Percentiles rank a stretch among this genome's conserved stretches.
These are phyloP conservation scores for Ophion slaviceki DNA, from an alignment of 2,888 invertebrate species.

Conservation along the genomic window DNA sequence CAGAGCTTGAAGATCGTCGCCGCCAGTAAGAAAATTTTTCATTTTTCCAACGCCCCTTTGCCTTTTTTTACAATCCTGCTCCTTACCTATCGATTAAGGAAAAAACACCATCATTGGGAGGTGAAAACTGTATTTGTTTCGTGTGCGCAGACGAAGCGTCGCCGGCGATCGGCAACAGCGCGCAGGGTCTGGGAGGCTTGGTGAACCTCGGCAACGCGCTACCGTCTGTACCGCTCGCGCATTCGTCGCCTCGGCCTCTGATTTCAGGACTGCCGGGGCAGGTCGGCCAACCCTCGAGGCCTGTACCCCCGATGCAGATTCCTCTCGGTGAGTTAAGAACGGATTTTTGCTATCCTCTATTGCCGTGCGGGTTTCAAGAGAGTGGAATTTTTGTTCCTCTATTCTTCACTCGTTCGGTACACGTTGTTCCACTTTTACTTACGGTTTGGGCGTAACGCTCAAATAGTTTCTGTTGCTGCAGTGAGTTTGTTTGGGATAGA, in stretches of 20 bases:
- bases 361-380: neutral
- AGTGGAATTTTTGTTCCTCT: neutral
- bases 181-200: conserved; percentile 55
- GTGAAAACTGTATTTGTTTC: neutral
- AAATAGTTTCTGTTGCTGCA: neutral
- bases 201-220: conserved; percentile 64
- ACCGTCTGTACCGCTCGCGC: conserved; percentile 47
- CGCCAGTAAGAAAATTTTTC: conserved; percentile 81
- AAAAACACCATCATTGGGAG: neutral
- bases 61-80: neutral
- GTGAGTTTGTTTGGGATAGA: neutral
- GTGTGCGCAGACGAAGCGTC: conserved; percentile 50
- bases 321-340: conserved; percentile 69
- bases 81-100: neutral
- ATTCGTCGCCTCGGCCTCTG: conserved; percentile 71
- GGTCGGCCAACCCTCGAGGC: conserved; percentile 73
- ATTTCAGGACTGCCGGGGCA: conserved; percentile 67
- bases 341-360: neutral
- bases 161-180: conserved; percentile 63
- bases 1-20: conserved; percentile 86
- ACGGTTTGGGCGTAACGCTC: neutral
- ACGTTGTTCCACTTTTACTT: neutral
- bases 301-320: conserved; percentile 75
- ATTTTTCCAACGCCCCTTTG: neutral
- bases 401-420: too few species aligned